These are phyloP conservation scores for Microcebus murinus DNA, from an alignment of 2,113 vertebrate species.

Conservation along the genomic window DNA sequence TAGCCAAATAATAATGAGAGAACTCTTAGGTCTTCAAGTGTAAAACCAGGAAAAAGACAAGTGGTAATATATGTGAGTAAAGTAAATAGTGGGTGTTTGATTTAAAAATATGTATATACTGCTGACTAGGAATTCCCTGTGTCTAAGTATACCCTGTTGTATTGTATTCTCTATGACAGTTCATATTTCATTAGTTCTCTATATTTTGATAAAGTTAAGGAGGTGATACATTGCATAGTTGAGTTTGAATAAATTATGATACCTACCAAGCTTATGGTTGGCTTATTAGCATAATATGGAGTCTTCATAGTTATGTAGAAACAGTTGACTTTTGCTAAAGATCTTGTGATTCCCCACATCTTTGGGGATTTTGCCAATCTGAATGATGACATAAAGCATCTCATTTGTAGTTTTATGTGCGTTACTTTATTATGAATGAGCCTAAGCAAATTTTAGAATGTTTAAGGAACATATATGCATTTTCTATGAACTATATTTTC, in stretches of 20 bases:
- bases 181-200: neutral
- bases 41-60: neutral
- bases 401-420: neutral
- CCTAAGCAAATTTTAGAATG: neutral
- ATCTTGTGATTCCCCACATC: rapidly evolving
- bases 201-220: neutral
- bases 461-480: neutral
- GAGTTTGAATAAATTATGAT: neutral
- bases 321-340: neutral
- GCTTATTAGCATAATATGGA: neutral
- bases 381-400: neutral
- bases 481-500: neutral
- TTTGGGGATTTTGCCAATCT: neutral
- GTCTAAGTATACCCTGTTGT: neutral
- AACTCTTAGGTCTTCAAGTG: neutral
- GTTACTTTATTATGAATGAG: neutral
- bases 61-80: neutral
- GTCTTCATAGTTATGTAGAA: neutral
- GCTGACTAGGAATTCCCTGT: neutral
- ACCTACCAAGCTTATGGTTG: neutral
- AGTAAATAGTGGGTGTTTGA: neutral
- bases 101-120: neutral
- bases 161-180: neutral
- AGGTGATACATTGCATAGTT: neutral
- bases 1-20: slow-evolving; percentile 34